Base-by-base conservation (phyloP, 1,140 invertebrate species). In the Zophobas morio region DNA sequence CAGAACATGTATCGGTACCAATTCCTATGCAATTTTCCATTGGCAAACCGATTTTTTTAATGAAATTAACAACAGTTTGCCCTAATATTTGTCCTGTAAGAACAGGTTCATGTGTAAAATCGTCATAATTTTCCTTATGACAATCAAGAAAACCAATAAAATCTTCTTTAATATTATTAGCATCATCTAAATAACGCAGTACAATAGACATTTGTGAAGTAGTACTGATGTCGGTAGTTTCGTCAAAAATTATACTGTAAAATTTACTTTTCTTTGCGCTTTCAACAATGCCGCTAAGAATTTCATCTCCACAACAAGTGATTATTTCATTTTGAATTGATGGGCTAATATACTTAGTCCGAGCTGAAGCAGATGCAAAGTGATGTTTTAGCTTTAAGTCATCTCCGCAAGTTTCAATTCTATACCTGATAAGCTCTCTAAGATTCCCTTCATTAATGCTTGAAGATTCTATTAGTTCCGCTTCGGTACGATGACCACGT, bases 11-110 rank as follows among this genome's bases (percentile, higher is more conserved):
- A 57, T 77, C 70, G 36, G 66, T 77, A 36, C 49, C 47, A 37
- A 77, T 73, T 42, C 75, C 75, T 20, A 73, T 53, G 33, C 70
- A 77, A 40, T 73, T 54, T 1, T 77, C 34, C 1, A 77, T 34
- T 5, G 34, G 2, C 35, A 77, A 37, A 49, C 33, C 54, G 20
- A 20, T 8, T 8, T 46, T 46, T 20, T 20, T 20, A 20, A 20
- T 20, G 20, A 20, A 46, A 8, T 46, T 46, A 46, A 46, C 3
- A 8, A 46, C 20, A 20, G 20, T 20, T 20, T 20, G 20, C 20
- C 20, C 20, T 20, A 20, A 20, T 20, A 20, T 20, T 20, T 20
- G 20, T 20, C 20, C 20, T 20, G 20, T 20, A 20, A 20, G 20
- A 20, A 20, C 20, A 20, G 75, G 66, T 73, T 73, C 75, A 40